Evolutionary conservation across 2,113 vertebrate species (phyloP), one percentile per base, ranked within the genome.

Genomic region (Nothobranchius kuhntae): DNA sequence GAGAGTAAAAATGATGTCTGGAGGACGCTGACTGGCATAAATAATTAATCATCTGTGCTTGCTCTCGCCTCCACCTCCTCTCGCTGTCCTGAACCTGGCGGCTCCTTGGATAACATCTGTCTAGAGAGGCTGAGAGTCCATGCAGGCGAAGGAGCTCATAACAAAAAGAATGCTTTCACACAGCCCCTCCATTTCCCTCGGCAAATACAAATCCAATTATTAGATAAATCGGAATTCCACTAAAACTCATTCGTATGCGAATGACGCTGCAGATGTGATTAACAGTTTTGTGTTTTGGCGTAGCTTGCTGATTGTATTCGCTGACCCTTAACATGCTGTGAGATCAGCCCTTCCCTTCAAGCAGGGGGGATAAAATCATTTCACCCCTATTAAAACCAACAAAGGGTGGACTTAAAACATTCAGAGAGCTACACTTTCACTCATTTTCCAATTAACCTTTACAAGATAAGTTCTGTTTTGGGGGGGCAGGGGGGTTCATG

Each of bases 181-280:
- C 26, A 9, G 42, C 35, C 42, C 62, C 44, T 59, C 65, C 14
- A 53, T 66, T 51, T 68, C 67, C 69, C 67, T 77, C 51, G 9
- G 70, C 77, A 86, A 86, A 88, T 84, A 83, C 11, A 78, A 89
- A 90, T 86, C 87, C 86, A 86, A 89, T 87, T 84, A 85, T 78
- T 36, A 81, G 68, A 86, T 83, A 80, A 89, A 86, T 74, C 66
- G 57, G 65, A 74, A 71, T 79, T 75, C 38, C 53, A 38, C 53
- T 47, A 56, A n/a, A 66, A 10, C 72, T 71, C 71, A 67, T 81
- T 80, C 12, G 11, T 65, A 80, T 75, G 75, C 81, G 10, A 70
- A 68, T 58, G 83, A 73, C 9, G 71, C 3, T 42, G n/a, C 52
- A 9, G 63, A 75, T 80, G 70, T 78, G 72, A 81, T 86, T 81